A percentile compares a stretch with the other conserved stretches of the same genome.
phyloP scores from a whole-genome alignment of 2,113 vertebrate species.

The Orthonyx spaldingii region DNA sequence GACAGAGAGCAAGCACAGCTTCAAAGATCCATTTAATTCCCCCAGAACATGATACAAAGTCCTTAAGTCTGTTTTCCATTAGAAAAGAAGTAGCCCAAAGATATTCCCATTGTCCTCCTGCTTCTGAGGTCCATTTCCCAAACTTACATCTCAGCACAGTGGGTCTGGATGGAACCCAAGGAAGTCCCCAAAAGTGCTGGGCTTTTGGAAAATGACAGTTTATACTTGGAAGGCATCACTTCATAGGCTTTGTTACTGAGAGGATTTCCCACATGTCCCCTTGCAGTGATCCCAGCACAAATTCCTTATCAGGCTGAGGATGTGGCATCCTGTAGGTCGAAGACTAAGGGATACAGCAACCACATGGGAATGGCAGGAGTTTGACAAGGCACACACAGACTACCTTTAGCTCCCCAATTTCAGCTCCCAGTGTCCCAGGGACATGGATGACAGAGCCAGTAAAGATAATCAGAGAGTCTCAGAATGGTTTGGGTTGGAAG shows the following conservation, averaged over 20 bases:
- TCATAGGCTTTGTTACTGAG: not conserved
- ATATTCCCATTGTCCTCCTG: not conserved
- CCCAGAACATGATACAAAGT: not conserved
- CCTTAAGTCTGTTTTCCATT: not conserved
- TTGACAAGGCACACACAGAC: not conserved
- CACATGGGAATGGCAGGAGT: rapidly evolving
- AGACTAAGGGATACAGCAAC: not conserved
- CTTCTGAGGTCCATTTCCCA: not conserved
- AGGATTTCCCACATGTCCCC: rapidly evolving
- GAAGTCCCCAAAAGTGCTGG: not conserved
- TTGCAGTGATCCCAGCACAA: not conserved
- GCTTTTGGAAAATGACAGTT: not conserved
- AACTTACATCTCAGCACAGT: not conserved
- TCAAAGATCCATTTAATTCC: not conserved
- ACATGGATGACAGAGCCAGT: rapidly evolving
- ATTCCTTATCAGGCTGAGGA: not conserved
- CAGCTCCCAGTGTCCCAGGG: not conserved
- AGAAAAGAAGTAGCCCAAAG: not conserved
- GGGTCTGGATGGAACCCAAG: not conserved
- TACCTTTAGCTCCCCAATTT: not conserved
- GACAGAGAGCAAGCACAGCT: not conserved
- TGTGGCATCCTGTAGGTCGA: rapidly evolving
- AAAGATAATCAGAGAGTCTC: not conserved
- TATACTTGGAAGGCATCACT: not conserved
- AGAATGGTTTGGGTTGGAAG: not conserved